Conservation (phyloP, 2,113 vertebrate species). For the Prietella phreatophila region DNA sequence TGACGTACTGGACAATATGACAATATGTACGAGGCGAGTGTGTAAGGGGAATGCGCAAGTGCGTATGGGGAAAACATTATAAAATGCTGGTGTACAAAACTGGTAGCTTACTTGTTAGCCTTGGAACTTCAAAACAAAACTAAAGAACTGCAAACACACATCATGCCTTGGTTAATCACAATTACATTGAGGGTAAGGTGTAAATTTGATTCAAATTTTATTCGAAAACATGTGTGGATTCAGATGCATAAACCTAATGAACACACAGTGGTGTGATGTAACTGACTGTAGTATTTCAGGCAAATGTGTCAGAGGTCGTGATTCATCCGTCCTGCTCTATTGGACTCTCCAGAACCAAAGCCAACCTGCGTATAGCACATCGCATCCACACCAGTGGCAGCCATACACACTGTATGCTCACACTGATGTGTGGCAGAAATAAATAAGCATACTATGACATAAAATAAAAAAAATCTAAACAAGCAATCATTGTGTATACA, state of each 20-base stretch:
- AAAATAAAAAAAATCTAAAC: background rate
- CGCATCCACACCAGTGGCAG: background rate
- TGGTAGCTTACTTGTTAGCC: background rate
- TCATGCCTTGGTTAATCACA: background rate
- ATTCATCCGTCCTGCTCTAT: conserved; percentile 35
- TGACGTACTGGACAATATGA: background rate
- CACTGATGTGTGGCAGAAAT: background rate
- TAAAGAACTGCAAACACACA: background rate
- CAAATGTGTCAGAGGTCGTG: conserved; percentile 41
- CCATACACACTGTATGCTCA: background rate
- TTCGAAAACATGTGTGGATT: background rate
- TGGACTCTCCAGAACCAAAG: background rate
- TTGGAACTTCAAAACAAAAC: background rate
- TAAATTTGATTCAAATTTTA: background rate
- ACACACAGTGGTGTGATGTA: background rate
- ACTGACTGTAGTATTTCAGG: conserved; percentile 40
- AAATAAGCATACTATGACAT: background rate
- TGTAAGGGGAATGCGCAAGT: background rate
- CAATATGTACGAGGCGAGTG: background rate
- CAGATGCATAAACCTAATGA: conserved; percentile 25
- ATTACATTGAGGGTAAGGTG: background rate
- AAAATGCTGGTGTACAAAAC: background rate
- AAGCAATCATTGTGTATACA: background rate
- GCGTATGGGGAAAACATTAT: background rate
- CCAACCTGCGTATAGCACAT: background rate